Percentiles rank a stretch among this genome's conserved stretches.
These are phyloP conservation scores for Pseudochaenichthys georgianus DNA, from an alignment of 2,797 vertebrate genomes.

Conservation along the genomic window DNA sequence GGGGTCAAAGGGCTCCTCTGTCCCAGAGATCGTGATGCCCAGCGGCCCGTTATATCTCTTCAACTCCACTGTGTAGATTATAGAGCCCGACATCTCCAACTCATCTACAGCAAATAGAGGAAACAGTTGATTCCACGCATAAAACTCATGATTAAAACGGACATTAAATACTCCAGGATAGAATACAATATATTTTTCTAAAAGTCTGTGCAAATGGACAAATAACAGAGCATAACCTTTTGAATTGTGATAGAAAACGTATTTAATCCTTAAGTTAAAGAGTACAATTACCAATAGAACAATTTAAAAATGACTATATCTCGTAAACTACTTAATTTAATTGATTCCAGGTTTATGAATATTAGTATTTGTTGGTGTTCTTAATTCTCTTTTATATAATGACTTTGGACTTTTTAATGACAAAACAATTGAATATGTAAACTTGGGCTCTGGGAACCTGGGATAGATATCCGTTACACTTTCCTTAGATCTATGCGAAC, in stretches of 20 bases:
- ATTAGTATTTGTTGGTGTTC: background rate
- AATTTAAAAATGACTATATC: background rate
- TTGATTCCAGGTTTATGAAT: background rate
- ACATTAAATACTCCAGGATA: background rate
- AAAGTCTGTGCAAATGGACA: background rate
- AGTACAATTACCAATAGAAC: background rate
- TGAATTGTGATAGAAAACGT: background rate
- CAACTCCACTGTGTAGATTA: slow-evolving; percentile 97
- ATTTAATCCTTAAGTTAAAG: background rate
- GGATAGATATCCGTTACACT: background rate
- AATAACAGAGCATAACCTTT: background rate
- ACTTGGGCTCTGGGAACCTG: background rate
- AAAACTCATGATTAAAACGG: background rate
- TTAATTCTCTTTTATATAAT: background rate
- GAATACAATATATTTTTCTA: background rate
- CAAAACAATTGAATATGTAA: background rate
- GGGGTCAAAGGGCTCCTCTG: slow-evolving; percentile 98
- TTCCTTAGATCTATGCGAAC: background rate
- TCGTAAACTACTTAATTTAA: background rate
- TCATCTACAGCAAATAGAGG: slow-evolving; percentile 85
- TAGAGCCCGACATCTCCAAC: slow-evolving; percentile 94
- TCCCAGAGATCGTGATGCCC: slow-evolving; percentile 98
- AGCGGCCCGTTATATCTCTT: slow-evolving; percentile 95
- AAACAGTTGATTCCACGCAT: background rate
- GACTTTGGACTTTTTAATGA: background rate